These are phyloP conservation scores for Mesorhabditis sp. DNA, from an alignment of 2,888 invertebrate genomes.

Conservation along the genomic window DNA sequence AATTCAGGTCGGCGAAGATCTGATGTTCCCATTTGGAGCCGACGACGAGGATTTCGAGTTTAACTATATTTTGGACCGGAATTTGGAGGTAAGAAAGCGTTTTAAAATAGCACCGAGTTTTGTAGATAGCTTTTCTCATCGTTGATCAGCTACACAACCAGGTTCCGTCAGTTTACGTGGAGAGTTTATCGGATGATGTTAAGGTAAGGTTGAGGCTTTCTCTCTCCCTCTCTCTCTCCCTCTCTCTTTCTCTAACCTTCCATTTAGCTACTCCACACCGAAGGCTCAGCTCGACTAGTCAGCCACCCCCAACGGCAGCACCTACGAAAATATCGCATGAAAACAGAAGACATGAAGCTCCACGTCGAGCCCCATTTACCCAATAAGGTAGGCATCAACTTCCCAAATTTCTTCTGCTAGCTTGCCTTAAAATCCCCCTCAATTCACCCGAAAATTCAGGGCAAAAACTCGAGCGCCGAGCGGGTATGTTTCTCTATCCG, in stretches of 20 bases:
- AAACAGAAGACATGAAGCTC: conserved; percentile 24
- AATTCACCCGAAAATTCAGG: too few relatives aligned
- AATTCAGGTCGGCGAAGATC: conserved; percentile 41
- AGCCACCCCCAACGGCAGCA: conserved; percentile 47
- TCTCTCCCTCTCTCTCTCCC: background rate
- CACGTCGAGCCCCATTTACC: background rate
- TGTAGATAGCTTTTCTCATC: conserved; percentile 38
- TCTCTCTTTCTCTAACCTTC: background rate
- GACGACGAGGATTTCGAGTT: conserved; percentile 52
- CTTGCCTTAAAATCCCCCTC: too few relatives aligned
- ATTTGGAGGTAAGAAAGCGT: conserved; percentile 34
- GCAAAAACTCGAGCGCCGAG: too few relatives aligned
- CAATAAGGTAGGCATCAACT: too few relatives aligned
- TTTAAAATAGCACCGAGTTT: background rate
- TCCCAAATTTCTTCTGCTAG: too few relatives aligned
- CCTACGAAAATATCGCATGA: conserved; percentile 39
- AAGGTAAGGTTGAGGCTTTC: conserved; percentile 19
- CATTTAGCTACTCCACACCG: conserved; percentile 39
- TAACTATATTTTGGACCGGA: conserved; percentile 47
- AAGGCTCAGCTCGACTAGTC: conserved; percentile 33
- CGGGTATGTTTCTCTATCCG: too few relatives aligned
- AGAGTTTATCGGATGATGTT: conserved; percentile 39
- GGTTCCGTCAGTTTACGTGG: conserved; percentile 47
- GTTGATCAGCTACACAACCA: conserved; percentile 50
- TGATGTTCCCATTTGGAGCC: conserved; percentile 48